Conservation (phyloP, 2,888 invertebrate genomes). For the Spodoptera picta region DNA sequence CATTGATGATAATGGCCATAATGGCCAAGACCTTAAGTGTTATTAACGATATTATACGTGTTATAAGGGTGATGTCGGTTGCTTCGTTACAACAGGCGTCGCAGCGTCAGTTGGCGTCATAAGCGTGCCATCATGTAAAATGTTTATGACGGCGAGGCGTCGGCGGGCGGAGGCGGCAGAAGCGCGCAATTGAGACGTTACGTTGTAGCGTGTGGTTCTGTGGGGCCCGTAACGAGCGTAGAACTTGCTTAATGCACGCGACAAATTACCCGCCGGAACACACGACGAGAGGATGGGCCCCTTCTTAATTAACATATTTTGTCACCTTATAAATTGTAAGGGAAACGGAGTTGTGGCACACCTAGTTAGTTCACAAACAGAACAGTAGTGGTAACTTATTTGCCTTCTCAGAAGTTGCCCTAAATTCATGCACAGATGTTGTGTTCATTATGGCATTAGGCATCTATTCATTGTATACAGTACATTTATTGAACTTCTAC, state of each 20-base stretch:
- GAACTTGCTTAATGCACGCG: constrained; percentile 65
- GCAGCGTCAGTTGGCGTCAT: constrained; percentile 61
- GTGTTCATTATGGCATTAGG: not conserved
- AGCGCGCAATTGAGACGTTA: constrained; percentile 69
- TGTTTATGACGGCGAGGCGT: constrained; percentile 65
- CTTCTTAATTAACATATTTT: constrained; percentile 63
- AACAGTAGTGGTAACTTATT: constrained; percentile 9
- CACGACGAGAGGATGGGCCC: constrained; percentile 50
- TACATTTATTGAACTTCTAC: too few relatives aligned
- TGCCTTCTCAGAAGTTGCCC: constrained; percentile 19
- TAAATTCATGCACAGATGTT: constrained; percentile 19
- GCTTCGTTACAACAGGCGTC: constrained; percentile 37
- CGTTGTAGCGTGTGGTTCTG: constrained; percentile 58
- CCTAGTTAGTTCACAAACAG: constrained; percentile 34
- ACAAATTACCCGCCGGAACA: constrained; percentile 62
- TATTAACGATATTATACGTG: constrained; percentile 18
- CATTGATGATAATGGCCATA: constrained; percentile 8
- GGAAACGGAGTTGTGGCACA: constrained; percentile 32
- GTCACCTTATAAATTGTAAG: constrained; percentile 57
- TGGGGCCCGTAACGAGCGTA: constrained; percentile 63
- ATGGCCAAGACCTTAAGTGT: constrained; percentile 1
- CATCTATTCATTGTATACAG: too few relatives aligned
- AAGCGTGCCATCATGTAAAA: constrained; percentile 64
- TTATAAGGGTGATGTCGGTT: constrained; percentile 21
- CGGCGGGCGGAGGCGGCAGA: constrained; percentile 45